phyloP scores from a whole-genome alignment of 1,140 invertebrate genomes.

The Ridgeia piscesae region DNA sequence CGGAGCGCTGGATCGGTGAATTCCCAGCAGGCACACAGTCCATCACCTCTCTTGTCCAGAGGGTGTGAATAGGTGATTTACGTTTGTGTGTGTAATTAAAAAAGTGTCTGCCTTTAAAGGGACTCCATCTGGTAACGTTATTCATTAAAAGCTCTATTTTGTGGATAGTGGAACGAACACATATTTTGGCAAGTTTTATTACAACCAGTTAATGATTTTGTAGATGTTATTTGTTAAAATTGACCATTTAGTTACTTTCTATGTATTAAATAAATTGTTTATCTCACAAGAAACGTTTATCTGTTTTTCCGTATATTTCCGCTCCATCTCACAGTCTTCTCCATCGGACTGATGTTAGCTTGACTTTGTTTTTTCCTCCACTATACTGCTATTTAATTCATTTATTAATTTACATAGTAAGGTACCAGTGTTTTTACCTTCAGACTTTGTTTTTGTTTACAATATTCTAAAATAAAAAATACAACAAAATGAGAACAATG shows the following conservation, averaged over 20 bases:
- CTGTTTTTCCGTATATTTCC: too few species aligned
- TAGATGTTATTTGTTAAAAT: too few species aligned
- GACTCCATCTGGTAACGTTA: not conserved
- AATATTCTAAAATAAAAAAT: not conserved
- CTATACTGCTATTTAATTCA: too few species aligned
- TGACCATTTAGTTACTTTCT: too few species aligned
- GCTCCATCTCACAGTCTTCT: too few species aligned
- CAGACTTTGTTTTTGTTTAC: not conserved
- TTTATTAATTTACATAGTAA: not conserved
- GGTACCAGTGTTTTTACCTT: not conserved
- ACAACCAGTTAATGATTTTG: too few species aligned
- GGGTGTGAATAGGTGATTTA: not conserved
- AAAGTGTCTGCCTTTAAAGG: not conserved
- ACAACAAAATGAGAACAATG: not conserved
- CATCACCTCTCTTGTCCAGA: not conserved
- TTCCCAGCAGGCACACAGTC: not conserved
- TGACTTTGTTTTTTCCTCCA: too few species aligned
- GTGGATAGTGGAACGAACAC: not conserved
- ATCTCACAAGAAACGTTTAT: too few species aligned
- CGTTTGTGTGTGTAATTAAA: not conserved
- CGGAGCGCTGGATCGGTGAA: not conserved
- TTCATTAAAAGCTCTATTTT: not conserved
- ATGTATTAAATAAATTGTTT: too few species aligned
- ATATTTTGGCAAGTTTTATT: too few species aligned
- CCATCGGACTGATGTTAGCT: too few species aligned